Evolutionary conservation across 2,888 invertebrate species (phyloP), one percentile per base, ranked within the genome.

Genomic region (Alcis repandata): DNA sequence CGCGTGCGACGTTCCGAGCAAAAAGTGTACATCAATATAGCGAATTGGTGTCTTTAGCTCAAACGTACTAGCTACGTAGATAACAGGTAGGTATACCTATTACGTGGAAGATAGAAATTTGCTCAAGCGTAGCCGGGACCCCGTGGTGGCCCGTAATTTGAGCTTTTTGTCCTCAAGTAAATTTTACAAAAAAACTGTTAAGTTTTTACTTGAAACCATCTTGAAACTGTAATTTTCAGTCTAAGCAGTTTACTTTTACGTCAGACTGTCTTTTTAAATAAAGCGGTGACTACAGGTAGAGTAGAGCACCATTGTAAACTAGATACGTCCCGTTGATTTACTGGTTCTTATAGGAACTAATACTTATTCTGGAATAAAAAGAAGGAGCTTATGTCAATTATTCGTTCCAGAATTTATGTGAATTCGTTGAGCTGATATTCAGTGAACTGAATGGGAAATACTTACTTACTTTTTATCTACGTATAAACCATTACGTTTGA

Each of bases 21-120:
- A 71, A 69, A 71, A 69, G 51, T 51, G 13, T 57, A 57, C 46
- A 59, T 53, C 54, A 53, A 64, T 67, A 49, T 62, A 57, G 20
- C 61, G 51, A 63, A 66, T 68, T 64, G 62, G 52, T 69, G 68
- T 66, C 62, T 59, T 52, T 54, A 52, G 54, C 49, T 48, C 49
- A 67, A 58, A 36, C 17, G 54, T 46, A 59, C 20, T 46, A 61
- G 19, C 40, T 46, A 54, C 27, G 43, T 46, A 45, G n/a, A 56
- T 46, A 54, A 54, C 10, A 51, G 36, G 61, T 64, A 49, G 36
- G 22, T 62, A 51, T 59, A 62, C 13, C 3, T 67, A 45, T 56
- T 56, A 54, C 54, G 54, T 15, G 13, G 41, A 19, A 48, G 52
- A 27, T 52, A 61, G 54, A 22, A 48, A 63, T 52, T 58, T 36